Conservation (phyloP, 2,888 invertebrate species). For the Eumacrocentrus americanus region DNA sequence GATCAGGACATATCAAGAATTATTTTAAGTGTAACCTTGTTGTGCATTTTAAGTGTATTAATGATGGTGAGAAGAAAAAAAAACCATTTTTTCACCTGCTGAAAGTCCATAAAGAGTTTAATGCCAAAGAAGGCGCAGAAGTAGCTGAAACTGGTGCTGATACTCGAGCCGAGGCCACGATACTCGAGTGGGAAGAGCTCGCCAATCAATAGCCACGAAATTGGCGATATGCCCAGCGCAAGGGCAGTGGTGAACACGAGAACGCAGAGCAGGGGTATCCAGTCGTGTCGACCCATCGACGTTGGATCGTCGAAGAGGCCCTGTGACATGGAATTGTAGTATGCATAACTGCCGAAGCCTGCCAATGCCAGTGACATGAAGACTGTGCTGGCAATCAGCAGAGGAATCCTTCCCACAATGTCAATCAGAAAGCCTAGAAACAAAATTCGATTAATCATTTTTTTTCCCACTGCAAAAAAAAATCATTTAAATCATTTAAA, state of each 20-base stretch:
- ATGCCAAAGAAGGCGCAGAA: slow-evolving; percentile 86
- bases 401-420: slow-evolving; percentile 81
- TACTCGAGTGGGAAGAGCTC: slow-evolving; percentile 84
- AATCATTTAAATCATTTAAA: neutral
- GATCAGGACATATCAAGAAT: too few relatives aligned
- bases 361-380: slow-evolving; percentile 87
- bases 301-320: slow-evolving; percentile 43
- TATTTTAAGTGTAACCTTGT: too few relatives aligned
- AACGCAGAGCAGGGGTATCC: slow-evolving; percentile 84
- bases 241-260: slow-evolving; percentile 85
- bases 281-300: slow-evolving; percentile 71
- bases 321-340: slow-evolving; percentile 67
- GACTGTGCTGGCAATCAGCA: slow-evolving; percentile 82
- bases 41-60: too few relatives aligned
- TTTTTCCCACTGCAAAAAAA: neutral
- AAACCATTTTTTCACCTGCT: slow-evolving; percentile 59
- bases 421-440: slow-evolving; percentile 76
- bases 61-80: neutral
- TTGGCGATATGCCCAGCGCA: slow-evolving; percentile 86
- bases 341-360: slow-evolving; percentile 83
- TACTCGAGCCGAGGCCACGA: slow-evolving; percentile 84
- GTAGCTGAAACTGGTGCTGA: slow-evolving; percentile 86
- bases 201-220: slow-evolving; percentile 84
- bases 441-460: neutral
- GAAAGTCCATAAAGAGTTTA: slow-evolving; percentile 85